Percentiles rank a stretch among this genome's conserved stretches.
These are phyloP conservation scores for Rhagium mordax DNA, from an alignment of 2,888 invertebrate species.

Conservation along the genomic window DNA sequence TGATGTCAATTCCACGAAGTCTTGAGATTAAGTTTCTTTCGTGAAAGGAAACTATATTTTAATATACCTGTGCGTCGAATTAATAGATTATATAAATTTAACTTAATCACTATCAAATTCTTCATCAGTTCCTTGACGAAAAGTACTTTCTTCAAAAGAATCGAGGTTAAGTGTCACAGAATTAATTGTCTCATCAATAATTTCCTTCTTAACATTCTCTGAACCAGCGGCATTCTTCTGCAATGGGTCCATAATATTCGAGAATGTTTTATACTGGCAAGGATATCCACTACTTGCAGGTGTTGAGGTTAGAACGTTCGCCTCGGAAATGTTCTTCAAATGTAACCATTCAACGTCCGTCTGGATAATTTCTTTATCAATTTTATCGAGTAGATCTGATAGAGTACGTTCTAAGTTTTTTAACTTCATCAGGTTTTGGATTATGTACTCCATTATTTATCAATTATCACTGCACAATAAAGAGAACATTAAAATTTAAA, in stretches of 20 bases:
- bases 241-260: neutral
- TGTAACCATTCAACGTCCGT: constrained; percentile 61
- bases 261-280: neutral
- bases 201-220: constrained; percentile 10
- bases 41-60: too few relatives aligned
- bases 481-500: too few relatives aligned
- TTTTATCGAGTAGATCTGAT: constrained; percentile 49
- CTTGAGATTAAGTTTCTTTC: too few relatives aligned
- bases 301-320: neutral
- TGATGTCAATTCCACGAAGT: too few relatives aligned
- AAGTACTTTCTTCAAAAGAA: neutral
- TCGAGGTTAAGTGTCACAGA: constrained; percentile 2
- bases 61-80: too few relatives aligned
- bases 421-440: constrained; percentile 45
- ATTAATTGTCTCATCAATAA: constrained; percentile 21
- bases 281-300: neutral
- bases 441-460: constrained; percentile 49
- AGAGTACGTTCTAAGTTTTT: constrained; percentile 50
- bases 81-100: too few relatives aligned
- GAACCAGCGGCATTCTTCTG: neutral
- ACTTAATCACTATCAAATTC: constrained; percentile 53
- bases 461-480: too few relatives aligned
- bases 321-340: constrained; percentile 50
- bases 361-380: constrained; percentile 57
- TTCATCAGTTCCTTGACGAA: constrained; percentile 36